Evolutionary conservation across 2,113 vertebrate species (phyloP), one percentile per base, ranked within the genome.

Genomic region (Pica pica): DNA sequence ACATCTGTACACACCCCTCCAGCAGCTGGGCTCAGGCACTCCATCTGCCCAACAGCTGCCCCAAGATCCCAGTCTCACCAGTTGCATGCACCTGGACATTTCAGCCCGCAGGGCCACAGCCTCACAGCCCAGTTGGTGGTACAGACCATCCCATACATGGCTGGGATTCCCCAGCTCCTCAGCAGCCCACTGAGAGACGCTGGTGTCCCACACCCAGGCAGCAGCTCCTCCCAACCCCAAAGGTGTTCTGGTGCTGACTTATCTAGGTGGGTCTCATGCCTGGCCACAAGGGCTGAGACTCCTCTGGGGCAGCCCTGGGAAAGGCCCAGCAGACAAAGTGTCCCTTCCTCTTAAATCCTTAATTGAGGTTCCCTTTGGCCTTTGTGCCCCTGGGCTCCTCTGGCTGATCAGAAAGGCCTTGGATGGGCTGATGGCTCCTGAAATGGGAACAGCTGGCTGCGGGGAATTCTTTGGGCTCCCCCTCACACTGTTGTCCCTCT

Each of bases 191-290:
- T 33, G 60, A 65, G 57, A 35, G 24, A 42, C 16, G 19, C 5
- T 20, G 0, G 13, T 35, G 41, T 47, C 23, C 15, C 31, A n/a
- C 4, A 5, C 1, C 20, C 61, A 44, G 23, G 21, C 21, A 53
- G 71, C 57, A 63, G 67, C 33, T 11, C 3, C 6, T 4, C 16
- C 14, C 44, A 16, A 3, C 30, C 41, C n/a, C 42, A 11, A 61
- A 67, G 22, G 7, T n/a, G 28, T 42, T 63, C 27, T 24, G 52
- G 2, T 47, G 24, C 26, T 79, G 27, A 31, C 37, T 21, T 33
- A 27, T 35, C 42, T 44, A 28, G 15, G 61, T 68, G 57, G 8
- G 15, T n/a, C 76, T 71, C 63, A 18, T 9, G 11, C 2, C 24
- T 37, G 52, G 61, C 39, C 28, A 27, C 14, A 8, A 13, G 16